Conservation (phyloP, 2,113 vertebrate genomes). For the Leuciscus idus region DNA sequence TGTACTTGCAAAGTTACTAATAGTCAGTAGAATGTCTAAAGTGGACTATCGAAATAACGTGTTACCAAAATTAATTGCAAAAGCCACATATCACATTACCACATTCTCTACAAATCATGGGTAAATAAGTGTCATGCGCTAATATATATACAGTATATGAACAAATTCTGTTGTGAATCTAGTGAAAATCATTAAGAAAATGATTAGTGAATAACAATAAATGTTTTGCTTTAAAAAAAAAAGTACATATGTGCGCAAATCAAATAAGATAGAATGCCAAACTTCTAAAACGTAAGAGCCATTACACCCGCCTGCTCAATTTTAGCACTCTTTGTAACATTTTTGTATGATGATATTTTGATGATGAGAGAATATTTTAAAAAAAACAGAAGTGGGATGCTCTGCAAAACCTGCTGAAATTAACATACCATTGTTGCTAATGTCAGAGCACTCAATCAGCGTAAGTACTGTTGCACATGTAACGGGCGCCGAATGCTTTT, state of each 20-base stretch:
- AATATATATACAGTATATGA: neutral
- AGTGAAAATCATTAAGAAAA: neutral
- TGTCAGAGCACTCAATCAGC: constrained; percentile 19
- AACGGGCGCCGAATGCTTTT: neutral
- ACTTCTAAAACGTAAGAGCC: neutral
- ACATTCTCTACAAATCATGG: no score
- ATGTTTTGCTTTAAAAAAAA: neutral
- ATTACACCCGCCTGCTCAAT: neutral
- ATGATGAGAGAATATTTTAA: neutral
- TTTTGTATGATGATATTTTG: neutral
- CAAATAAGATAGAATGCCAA: neutral
- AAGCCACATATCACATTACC: no score
- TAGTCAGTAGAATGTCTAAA: no score
- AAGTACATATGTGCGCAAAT: neutral
- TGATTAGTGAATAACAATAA: neutral
- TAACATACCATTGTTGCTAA: constrained; percentile 7
- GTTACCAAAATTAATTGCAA: no score
- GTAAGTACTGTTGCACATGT: constrained; percentile 5
- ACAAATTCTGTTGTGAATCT: neutral
- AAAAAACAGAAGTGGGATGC: neutral
- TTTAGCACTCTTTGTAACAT: neutral
- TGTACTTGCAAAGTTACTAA: no score
- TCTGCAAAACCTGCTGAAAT: constrained; percentile 8
- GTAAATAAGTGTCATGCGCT: no score
- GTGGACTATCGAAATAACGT: no score